A percentile compares a stretch with the other conserved stretches of the same genome.
These are phyloP conservation scores for Zaprionus bogoriensis DNA, from an alignment of 2,888 invertebrate genomes.

Conservation along the genomic window DNA sequence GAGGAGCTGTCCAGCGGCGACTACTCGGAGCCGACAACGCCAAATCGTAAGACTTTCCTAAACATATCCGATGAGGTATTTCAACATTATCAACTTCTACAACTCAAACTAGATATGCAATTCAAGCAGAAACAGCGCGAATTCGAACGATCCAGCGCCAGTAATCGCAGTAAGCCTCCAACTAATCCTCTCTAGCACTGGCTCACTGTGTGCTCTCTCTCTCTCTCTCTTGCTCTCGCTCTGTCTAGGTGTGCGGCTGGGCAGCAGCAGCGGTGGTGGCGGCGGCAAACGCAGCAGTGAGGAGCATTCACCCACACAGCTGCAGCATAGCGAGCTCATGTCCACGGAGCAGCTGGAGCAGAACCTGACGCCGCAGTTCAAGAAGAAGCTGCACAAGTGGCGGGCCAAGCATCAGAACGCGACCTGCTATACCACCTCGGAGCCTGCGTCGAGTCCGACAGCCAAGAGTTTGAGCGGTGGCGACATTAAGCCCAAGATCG, in stretches of 20 bases:
- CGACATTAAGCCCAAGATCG: constrained; percentile 84
- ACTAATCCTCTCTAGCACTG: neutral
- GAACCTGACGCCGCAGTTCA: constrained; percentile 90
- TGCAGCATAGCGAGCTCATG: constrained; percentile 68
- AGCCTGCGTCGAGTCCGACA: constrained; percentile 66
- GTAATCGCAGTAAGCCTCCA: constrained; percentile 67
- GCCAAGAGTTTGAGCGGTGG: constrained; percentile 55
- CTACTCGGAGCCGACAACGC: constrained; percentile 83
- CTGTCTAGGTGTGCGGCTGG: constrained; percentile 39
- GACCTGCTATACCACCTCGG: constrained; percentile 64
- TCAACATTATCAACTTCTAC: constrained; percentile 88
- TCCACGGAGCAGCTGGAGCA: constrained; percentile 84
- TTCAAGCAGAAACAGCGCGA: constrained; percentile 89
- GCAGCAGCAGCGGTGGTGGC: constrained; percentile 51
- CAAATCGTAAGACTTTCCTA: constrained; percentile 78
- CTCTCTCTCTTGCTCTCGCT: too few species aligned
- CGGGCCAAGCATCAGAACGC: constrained; percentile 84
- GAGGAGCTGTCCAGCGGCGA: constrained; percentile 83
- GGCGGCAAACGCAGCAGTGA: constrained; percentile 69
- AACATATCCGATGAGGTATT: constrained; percentile 87
- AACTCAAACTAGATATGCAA: constrained; percentile 88
- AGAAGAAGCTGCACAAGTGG: constrained; percentile 94
- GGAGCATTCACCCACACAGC: constrained; percentile 77
- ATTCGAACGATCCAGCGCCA: constrained; percentile 73
- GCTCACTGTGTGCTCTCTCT: neutral